Percentiles rank a stretch among this genome's conserved stretches.
phyloP scores from a whole-genome alignment of 2,888 invertebrate genomes.

The Pachymerium ferrugineum region DNA sequence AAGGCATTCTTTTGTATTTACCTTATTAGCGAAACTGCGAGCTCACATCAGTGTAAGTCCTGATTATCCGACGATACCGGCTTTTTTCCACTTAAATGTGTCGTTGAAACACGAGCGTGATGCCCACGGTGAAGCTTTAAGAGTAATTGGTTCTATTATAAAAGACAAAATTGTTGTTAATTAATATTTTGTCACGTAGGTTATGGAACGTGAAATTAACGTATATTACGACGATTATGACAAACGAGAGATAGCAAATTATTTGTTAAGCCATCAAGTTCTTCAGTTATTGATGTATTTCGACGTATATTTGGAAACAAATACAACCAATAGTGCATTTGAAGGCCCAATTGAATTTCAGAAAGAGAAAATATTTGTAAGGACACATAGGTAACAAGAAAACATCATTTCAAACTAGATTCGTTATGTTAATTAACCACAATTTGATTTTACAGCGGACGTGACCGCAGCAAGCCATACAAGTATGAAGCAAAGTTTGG shows the following conservation, averaged over 20 bases:
- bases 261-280: background rate
- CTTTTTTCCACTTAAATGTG: background rate
- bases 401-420: no score
- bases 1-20: no score
- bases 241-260: background rate
- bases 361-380: constrained; percentile 7
- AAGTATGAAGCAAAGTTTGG: no score
- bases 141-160: background rate
- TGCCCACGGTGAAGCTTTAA: background rate
- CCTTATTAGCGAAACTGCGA: background rate
- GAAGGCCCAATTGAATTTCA: constrained; percentile 10
- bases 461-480: no score
- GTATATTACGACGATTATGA: background rate
- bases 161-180: background rate
- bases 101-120: background rate
- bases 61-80: background rate
- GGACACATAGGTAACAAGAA: constrained; percentile 10
- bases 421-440: no score
- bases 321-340: background rate
- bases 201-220: background rate
- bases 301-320: constrained; percentile 8
- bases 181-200: no score
- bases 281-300: background rate
- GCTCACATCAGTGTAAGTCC: background rate
- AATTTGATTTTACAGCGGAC: no score